Evolutionary conservation across 2,113 vertebrate genomes (phyloP), one percentile per base, ranked within the genome.

Genomic region (Megaceryle torquata): DNA sequence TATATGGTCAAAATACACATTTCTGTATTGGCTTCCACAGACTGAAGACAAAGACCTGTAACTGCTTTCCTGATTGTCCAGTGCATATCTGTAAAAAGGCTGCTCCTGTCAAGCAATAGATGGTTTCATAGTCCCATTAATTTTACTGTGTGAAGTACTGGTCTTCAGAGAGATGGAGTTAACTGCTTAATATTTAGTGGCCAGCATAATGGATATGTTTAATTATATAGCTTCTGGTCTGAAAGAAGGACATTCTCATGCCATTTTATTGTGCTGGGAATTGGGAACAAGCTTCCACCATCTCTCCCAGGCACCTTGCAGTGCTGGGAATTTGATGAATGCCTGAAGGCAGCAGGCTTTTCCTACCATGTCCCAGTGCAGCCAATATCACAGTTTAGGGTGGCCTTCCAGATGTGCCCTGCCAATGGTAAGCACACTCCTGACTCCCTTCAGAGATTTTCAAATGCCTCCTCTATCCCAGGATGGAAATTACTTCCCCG

Each of bases 311-410:
- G 15, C 29, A 0, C 5, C 0, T 3, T 60, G 26, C 33, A 67
- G 53, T 56, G 35, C 22, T 48, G 72, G 50, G 54, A 48, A 10
- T n/a, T 44, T 26, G 50, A 39, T 56, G 64, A 16, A 26, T 5
- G 3, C 35, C 22, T 0, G 1, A 26, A 18, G 8, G 12, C 50
- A 28, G 15, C 3, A 35, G 12, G 14, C 2, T 70, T 46, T 43
- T 71, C 57, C 75, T 54, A 41, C 6, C 1, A 4, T 33, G 46
- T 41, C 20, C 26, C 4, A 1, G 26, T 41, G 26, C 64, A 24
- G 12, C 0, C 8, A 59, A 59, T 7, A 29, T 18, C 29, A 64
- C 1, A 7, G 4, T 60, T 31, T 25, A 31, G 21, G 28, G 16
- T 78, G 50, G 20, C 48, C 4, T 72, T 77, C 54, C 68, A 61